Evolutionary conservation across 2,113 vertebrate genomes (phyloP).

Genomic region (Tringa solitaria): DNA sequence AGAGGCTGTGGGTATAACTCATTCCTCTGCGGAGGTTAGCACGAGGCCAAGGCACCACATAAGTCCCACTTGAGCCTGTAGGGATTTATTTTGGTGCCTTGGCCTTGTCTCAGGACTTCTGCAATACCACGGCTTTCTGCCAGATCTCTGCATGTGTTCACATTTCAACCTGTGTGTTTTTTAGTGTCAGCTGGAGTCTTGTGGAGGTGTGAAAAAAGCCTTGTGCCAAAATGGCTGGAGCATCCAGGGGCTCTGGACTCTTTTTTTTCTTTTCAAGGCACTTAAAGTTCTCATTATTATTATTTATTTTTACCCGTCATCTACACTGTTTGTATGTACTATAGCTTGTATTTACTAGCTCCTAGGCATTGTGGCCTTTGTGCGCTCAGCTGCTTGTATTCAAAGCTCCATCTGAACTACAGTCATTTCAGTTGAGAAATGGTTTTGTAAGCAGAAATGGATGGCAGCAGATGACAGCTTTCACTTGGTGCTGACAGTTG

Average conservation of each 20-base stretch:
- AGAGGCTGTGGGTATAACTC: neutral
- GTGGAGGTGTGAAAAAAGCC: conserved; percentile 14
- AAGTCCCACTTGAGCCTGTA: conserved; percentile 37
- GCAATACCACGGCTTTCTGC: conserved; percentile 24
- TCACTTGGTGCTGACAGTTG: conserved; percentile 34
- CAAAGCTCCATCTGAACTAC: neutral
- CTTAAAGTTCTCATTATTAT: neutral
- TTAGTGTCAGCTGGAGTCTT: conserved; percentile 32
- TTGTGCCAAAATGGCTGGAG: neutral
- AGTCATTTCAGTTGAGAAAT: neutral
- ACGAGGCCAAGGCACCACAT: conserved; percentile 16
- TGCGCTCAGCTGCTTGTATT: neutral
- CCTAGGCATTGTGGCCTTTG: neutral
- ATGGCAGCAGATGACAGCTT: conserved; percentile 20
- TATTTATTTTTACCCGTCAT: neutral
- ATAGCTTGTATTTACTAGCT: neutral
- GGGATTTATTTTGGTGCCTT: conserved; percentile 47
- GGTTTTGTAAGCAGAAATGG: conserved; percentile 31
- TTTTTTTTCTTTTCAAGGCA: too few relatives aligned
- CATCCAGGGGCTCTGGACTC: neutral
- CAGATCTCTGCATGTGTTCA: neutral
- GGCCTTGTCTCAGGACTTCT: conserved; percentile 53
- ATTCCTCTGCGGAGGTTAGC: conserved; percentile 16
- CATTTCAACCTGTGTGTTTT: neutral
- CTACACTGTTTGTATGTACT: neutral